A percentile compares a stretch with the other conserved stretches of the same genome.
Evolutionary conservation across 1,140 invertebrate genomes (phyloP).

Genomic region (Hetaerina americana): DNA sequence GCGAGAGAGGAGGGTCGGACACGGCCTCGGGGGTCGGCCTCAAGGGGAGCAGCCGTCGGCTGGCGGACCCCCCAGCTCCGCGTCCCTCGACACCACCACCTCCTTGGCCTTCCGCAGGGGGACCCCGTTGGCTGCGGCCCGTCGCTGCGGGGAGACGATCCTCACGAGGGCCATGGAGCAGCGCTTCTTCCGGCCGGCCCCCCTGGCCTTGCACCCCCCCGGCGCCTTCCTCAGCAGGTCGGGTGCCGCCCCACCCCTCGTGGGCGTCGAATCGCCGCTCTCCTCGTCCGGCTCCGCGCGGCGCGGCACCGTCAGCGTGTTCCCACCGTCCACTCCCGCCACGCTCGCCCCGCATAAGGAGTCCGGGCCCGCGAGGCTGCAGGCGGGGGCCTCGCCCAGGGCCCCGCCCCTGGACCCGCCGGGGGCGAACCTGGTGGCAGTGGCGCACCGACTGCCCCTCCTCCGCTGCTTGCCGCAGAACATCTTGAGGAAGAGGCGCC

Average conservation of each 20-base stretch:
- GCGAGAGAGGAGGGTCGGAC: no score
- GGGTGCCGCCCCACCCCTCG: not conserved
- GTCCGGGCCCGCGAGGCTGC: not conserved
- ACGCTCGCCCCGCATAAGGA: not conserved
- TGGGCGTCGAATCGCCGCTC: not conserved
- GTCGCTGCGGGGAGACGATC: not conserved
- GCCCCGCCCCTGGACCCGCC: not conserved
- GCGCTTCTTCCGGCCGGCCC: no score
- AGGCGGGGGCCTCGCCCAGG: not conserved
- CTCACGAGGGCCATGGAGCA: not conserved
- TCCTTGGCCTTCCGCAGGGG: not conserved
- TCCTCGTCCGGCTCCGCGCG: not conserved
- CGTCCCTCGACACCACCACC: no score
- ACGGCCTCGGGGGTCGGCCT: no score
- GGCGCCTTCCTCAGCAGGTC: not conserved
- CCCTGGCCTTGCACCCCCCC: no score
- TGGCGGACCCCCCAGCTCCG: no score
- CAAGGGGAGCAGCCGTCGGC: no score
- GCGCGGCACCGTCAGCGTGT: not conserved
- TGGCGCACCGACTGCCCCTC: not conserved
- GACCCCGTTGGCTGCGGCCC: not conserved
- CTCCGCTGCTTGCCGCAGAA: slow-evolving; percentile 43
- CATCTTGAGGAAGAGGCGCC: slow-evolving; percentile 71
- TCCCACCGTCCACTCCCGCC: not conserved
- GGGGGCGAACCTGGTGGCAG: not conserved